Evolutionary conservation across 2,113 vertebrate genomes (phyloP).

Genomic region (Falcunculus frontatus): DNA sequence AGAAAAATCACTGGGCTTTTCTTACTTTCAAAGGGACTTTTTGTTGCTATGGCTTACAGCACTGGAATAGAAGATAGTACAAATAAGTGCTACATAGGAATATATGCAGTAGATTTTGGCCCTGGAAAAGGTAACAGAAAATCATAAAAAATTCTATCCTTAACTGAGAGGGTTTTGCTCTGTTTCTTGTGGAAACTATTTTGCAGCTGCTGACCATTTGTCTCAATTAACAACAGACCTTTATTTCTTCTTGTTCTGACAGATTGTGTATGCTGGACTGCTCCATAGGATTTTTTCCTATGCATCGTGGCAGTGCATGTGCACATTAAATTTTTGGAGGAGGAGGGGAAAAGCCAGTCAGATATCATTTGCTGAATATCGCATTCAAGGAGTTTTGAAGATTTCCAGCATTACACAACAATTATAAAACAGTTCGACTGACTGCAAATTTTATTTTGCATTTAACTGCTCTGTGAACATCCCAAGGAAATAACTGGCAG

Average conservation of each 20-base stretch:
- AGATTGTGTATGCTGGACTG: slow-evolving; percentile 58
- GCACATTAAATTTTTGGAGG: not conserved
- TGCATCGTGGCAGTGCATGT: slow-evolving; percentile 50
- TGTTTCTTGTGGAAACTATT: slow-evolving; percentile 68
- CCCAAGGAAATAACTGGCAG: slow-evolving; percentile 3
- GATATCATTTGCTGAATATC: not conserved
- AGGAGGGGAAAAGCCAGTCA: not conserved
- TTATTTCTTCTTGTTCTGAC: slow-evolving; percentile 67
- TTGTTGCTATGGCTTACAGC: not conserved
- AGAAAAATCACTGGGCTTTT: not conserved
- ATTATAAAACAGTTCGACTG: not conserved
- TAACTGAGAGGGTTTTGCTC: slow-evolving; percentile 40
- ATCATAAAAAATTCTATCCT: slow-evolving; percentile 33
- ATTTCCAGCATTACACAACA: not conserved
- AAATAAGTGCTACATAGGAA: not conserved
- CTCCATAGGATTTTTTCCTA: slow-evolving; percentile 45
- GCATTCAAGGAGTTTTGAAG: not conserved
- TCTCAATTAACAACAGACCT: slow-evolving; percentile 75
- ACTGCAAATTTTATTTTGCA: not conserved
- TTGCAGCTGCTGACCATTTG: slow-evolving; percentile 72
- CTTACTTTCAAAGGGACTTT: not conserved
- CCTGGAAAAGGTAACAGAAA: slow-evolving; percentile 59
- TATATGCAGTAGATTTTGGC: not conserved
- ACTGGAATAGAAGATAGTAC: not conserved
- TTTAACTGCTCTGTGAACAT: not conserved